Conservation (phyloP, 2,797 vertebrate species). For the Oryzias dopingdopingensis region DNA sequence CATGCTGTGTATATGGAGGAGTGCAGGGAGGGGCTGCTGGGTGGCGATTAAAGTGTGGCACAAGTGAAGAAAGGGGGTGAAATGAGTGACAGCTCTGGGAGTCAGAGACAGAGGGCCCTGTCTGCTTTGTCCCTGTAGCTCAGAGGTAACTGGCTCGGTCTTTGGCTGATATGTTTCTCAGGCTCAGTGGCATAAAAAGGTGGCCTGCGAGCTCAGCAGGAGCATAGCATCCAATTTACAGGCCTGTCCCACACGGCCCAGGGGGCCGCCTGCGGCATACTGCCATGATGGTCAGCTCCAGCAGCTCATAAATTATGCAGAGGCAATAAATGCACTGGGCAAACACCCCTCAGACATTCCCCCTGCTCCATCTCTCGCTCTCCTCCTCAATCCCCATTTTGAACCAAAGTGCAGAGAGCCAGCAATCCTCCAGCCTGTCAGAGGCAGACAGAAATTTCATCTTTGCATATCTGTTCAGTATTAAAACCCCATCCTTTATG, state of each 20-base stretch:
- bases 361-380: conserved; percentile 57
- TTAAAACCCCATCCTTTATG: conserved; percentile 27
- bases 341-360: conserved; percentile 81
- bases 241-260: conserved; percentile 86
- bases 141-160: conserved; percentile 77
- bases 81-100: conserved; percentile 85
- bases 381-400: conserved; percentile 55
- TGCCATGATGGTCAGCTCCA: conserved; percentile 86
- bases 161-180: conserved; percentile 79
- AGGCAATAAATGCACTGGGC: conserved; percentile 91
- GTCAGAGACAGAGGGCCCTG: conserved; percentile 72
- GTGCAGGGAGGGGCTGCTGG: conserved; percentile 39
- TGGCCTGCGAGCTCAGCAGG: conserved; percentile 85
- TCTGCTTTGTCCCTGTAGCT: conserved; percentile 58
- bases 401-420: conserved; percentile 64
- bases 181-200: conserved; percentile 74
- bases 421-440: conserved; percentile 62
- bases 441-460: conserved; percentile 56
- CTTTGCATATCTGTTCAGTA: conserved; percentile 24
- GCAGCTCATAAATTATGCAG: conserved; percentile 95
- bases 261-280: conserved; percentile 86
- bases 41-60: conserved; percentile 78
- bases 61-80: conserved; percentile 47
- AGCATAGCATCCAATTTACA: conserved; percentile 92
- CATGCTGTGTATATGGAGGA: conserved; percentile 34